phyloP scores from a whole-genome alignment of 2,113 vertebrate genomes.

The Pandion haliaetus region DNA sequence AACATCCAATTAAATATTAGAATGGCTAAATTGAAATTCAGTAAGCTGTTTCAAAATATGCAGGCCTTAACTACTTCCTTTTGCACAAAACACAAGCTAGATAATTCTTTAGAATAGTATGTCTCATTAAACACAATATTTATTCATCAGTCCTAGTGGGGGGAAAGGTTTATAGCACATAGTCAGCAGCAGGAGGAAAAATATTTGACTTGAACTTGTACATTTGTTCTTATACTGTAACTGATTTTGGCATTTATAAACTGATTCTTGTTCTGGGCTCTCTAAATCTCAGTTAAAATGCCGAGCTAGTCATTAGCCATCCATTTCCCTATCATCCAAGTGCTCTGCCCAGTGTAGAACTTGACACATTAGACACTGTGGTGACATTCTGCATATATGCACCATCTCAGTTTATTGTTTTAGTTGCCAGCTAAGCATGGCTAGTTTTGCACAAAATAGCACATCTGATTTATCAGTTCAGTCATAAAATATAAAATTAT shows the following conservation, averaged over 20 bases:
- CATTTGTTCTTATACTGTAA: neutral
- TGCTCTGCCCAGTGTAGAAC: neutral
- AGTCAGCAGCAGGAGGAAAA: neutral
- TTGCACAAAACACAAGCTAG: neutral
- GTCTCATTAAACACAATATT: neutral
- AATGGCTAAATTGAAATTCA: neutral
- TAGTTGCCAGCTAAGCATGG: neutral
- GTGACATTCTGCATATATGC: neutral
- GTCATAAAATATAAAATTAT: neutral
- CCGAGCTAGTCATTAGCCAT: constrained; percentile 24
- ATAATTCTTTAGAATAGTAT: neutral
- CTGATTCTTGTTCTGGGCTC: constrained; percentile 23
- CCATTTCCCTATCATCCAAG: constrained; percentile 27
- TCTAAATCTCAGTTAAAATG: constrained; percentile 46
- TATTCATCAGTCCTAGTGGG: neutral
- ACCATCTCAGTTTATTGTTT: neutral
- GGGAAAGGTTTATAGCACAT: neutral
- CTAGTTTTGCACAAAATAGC: neutral
- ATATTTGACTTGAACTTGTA: neutral
- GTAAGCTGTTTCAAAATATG: neutral
- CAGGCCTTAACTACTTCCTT: neutral
- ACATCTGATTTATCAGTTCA: neutral
- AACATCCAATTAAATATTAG: neutral
- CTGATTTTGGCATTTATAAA: constrained; percentile 34
- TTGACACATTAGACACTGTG: neutral